Conservation (phyloP, 1,140 invertebrate genomes). For the Nymphalis io region DNA sequence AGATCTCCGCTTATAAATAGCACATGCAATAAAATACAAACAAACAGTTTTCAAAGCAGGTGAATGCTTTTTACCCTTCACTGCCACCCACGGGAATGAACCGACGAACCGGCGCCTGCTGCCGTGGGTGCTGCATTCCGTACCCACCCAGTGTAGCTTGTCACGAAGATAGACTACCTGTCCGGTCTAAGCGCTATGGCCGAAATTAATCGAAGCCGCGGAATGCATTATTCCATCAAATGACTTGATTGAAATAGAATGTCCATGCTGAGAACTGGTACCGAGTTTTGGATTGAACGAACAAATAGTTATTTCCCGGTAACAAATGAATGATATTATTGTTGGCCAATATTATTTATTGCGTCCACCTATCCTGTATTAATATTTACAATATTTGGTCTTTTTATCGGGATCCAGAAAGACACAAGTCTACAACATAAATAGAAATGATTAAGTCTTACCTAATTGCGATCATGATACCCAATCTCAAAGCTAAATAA, state of each 20-base stretch:
- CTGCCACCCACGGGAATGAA: constrained; percentile 47
- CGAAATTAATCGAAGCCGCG: constrained; percentile 24
- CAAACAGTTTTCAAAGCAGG: constrained; percentile 32
- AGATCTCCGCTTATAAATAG: not conserved
- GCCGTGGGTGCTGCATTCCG: constrained; percentile 46
- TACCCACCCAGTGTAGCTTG: constrained; percentile 25
- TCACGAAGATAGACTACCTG: constrained; percentile 31
- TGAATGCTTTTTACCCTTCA: constrained; percentile 55
- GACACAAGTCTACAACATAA: too few species aligned
- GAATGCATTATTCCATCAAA: constrained; percentile 26
- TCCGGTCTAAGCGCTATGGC: constrained; percentile 17
- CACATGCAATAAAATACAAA: constrained; percentile 3
- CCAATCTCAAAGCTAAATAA: too few species aligned
- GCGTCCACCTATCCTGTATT: too few species aligned
- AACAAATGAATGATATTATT: too few species aligned
- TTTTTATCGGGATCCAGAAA: too few species aligned
- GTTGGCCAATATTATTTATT: too few species aligned
- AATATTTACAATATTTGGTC: too few species aligned
- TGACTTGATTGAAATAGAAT: constrained; percentile 25
- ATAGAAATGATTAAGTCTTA: too few species aligned
- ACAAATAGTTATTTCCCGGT: not conserved
- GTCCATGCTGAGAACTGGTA: not conserved
- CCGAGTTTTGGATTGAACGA: not conserved
- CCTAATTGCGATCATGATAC: too few species aligned
- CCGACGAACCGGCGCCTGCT: constrained; percentile 43